These are phyloP conservation scores for Pocillopora damicornis DNA, from an alignment of 64 coral and sea anemone genomes.

Conservation along the genomic window DNA sequence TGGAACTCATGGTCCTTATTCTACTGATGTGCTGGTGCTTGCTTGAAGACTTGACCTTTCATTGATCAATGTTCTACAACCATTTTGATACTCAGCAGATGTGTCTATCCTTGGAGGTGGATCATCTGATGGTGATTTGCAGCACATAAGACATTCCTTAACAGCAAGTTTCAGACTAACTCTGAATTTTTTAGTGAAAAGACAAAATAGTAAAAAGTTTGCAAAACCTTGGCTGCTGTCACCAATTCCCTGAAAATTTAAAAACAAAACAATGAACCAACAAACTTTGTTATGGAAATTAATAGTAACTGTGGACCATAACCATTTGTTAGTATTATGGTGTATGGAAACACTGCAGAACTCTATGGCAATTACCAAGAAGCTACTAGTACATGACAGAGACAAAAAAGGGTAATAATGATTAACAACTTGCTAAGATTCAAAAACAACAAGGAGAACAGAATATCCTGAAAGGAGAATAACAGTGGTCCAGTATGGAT, in stretches of 20 bases:
- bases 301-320: too few species aligned
- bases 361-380: too few species aligned
- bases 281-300: not conserved
- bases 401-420: too few species aligned
- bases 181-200: conserved; percentile 75
- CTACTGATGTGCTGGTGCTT: too few species aligned
- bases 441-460: too few species aligned
- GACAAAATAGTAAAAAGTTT: conserved; percentile 88
- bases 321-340: too few species aligned
- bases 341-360: too few species aligned
- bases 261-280: not conserved
- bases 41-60: not conserved
- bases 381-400: too few species aligned
- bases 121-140: not conserved
- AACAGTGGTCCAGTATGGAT: too few species aligned
- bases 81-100: not conserved
- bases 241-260: conserved; percentile 59
- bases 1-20: too few species aligned
- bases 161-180: not conserved
- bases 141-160: not conserved
- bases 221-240: conserved; percentile 83
- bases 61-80: not conserved
- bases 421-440: too few species aligned
- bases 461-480: too few species aligned
- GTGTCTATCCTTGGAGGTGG: not conserved